Percentiles rank a stretch among this genome's conserved stretches.
These are phyloP conservation scores for Ursus arctos DNA, from an alignment of 2,113 vertebrate genomes.

Conservation along the genomic window DNA sequence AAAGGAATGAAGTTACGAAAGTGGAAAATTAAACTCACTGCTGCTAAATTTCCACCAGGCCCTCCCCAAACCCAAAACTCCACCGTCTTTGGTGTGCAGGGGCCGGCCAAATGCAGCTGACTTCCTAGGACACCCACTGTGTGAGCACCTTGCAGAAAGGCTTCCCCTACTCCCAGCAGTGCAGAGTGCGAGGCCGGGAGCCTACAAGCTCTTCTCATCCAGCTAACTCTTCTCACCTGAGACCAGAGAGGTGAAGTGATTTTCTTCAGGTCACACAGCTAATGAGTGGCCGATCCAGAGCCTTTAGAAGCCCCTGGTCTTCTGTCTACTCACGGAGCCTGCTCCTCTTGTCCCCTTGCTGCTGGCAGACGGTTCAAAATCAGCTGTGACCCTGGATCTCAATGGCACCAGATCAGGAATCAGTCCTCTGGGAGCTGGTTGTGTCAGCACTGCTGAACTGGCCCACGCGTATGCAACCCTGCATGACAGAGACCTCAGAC, in stretches of 20 bases:
- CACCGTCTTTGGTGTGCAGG: fast-evolving
- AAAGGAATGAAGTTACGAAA: conserved; percentile 48
- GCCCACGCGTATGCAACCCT: fast-evolving
- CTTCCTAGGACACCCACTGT: fast-evolving
- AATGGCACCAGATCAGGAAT: fast-evolving
- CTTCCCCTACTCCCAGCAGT: fast-evolving
- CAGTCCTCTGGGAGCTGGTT: neutral
- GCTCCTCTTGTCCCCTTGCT: neutral
- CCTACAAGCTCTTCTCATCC: fast-evolving
- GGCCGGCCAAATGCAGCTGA: neutral
- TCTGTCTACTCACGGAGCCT: fast-evolving
- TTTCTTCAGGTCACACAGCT: neutral
- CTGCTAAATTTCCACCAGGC: fast-evolving
- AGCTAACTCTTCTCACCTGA: neutral
- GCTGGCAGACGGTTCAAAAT: neutral
- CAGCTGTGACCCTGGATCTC: neutral
- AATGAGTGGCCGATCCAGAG: neutral
- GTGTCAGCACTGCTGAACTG: neutral
- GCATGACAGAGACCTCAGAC: too few species aligned
- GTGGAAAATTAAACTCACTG: neutral
- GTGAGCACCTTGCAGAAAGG: neutral
- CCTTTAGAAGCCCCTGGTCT: neutral
- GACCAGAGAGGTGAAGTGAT: neutral
- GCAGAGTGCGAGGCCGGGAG: fast-evolving
- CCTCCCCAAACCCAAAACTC: fast-evolving